These are phyloP conservation scores for Cylindroiulus punctatus DNA, from an alignment of 2,888 invertebrate genomes.

Conservation along the genomic window DNA sequence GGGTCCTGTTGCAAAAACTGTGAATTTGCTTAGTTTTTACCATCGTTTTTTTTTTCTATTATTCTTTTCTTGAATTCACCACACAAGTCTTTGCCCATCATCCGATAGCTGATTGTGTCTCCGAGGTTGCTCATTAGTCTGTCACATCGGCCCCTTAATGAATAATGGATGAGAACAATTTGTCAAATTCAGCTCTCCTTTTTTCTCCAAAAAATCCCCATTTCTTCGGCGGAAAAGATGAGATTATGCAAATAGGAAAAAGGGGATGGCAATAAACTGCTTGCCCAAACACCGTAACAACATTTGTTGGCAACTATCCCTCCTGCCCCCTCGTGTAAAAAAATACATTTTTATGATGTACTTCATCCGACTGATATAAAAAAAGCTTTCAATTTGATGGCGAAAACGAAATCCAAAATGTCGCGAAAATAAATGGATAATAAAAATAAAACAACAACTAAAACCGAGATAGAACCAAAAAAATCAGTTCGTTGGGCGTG, in stretches of 20 bases:
- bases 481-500: neutral
- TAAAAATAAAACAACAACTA: neutral
- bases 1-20: neutral
- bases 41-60: neutral
- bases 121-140: constrained; percentile 22
- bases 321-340: neutral
- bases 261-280: constrained; percentile 12
- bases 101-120: constrained; percentile 14
- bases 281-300: constrained; percentile 27
- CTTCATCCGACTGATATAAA: neutral
- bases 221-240: neutral
- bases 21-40: neutral
- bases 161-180: constrained; percentile 32
- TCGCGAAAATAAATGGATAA: constrained; percentile 20
- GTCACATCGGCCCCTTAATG: neutral
- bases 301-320: constrained; percentile 11
- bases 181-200: neutral
- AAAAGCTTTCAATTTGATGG: constrained; percentile 24
- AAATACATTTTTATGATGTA: constrained; percentile 8
- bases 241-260: neutral
- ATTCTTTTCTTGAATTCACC: neutral
- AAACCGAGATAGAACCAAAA: neutral
- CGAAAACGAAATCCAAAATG: neutral
- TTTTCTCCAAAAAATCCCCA: neutral
- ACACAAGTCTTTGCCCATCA: neutral